Base-by-base conservation (phyloP, 35 echinoderm and acorn worm species). In the Stichopus chloronotus region DNA sequence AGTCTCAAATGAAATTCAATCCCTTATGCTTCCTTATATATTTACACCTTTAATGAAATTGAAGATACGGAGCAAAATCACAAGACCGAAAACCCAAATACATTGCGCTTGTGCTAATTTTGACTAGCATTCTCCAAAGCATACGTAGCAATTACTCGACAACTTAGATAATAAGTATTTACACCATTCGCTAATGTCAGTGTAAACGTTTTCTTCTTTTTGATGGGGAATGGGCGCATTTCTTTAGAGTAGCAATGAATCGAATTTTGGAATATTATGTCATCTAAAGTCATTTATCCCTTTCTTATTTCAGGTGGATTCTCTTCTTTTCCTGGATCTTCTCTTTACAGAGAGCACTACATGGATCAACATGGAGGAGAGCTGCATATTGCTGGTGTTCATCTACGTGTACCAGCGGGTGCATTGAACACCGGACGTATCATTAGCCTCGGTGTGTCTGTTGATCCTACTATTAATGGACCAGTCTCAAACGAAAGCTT, bases 261-360 rank as follows among this genome's bases (percentile, higher is more conserved):
- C 30, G 61, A 13, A 10, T 65, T 13, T 13, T 65, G 61, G 61
- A 10, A 13, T 13, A 10, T 13, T 65, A 4, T 65, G 61, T 17
- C 17, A 13, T 65, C 8, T 65, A 10, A 10, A 14, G 59, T 10
- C 59, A 14, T 61, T 61, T 14, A 8, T 61, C 8, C 8, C 14
- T 10, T 14, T 10, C 14, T 10, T 61, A 61, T 72, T 72, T 19
- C 17, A 72, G 69, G 19, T 13, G 21, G 69, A 19, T 19, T 72
- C 17, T 20, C 69, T 19, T 72, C 21, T n/a, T 72, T 72, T 20
- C 69, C 69, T 72, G 69, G 69, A 72, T 72, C 69, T 72, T n/a
- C 17, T 72, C 69, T 72, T 13, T 72, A 83, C 25, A 83, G 55
- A 57, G 80, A 83, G 16, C 80, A 83, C 11, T 83, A 83, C 80